Percentiles rank a stretch among this genome's conserved stretches.
Evolutionary conservation across 2,113 vertebrate genomes (phyloP).

Genomic region (Fulica atra): DNA sequence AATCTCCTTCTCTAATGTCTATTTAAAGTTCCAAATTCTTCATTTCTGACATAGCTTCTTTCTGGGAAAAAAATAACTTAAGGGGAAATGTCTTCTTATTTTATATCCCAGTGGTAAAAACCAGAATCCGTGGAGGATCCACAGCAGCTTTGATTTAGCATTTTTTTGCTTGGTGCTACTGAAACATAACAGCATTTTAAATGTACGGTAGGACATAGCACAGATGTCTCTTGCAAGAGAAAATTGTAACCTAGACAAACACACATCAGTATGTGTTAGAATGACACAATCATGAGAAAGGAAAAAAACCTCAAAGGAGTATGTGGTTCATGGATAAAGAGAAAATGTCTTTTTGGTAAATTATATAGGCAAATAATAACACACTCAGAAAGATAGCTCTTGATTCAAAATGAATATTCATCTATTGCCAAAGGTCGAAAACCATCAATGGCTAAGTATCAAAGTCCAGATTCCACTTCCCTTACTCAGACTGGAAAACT

Average conservation of each 20-base stretch:
- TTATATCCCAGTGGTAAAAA: background rate
- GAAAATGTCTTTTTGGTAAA: accelerated
- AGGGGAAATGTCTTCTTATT: background rate
- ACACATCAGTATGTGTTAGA: background rate
- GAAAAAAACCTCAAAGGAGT: background rate
- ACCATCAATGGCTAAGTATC: background rate
- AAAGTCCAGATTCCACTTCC: background rate
- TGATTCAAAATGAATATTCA: background rate
- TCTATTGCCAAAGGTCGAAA: background rate
- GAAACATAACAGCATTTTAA: background rate
- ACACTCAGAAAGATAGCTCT: background rate
- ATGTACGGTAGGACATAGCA: background rate
- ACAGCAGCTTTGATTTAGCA: background rate
- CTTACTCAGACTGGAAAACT: background rate
- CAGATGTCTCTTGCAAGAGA: background rate
- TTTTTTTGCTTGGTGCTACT: background rate
- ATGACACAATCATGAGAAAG: background rate
- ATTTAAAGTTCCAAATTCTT: background rate
- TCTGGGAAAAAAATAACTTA: background rate
- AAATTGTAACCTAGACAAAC: background rate
- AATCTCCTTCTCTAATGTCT: background rate
- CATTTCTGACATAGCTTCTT: background rate
- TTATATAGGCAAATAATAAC: background rate
- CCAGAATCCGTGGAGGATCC: background rate
- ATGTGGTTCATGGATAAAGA: background rate